These are phyloP conservation scores for Scolopax bukidnonensis DNA, from an alignment of 2,797 vertebrate genomes.

Conservation along the genomic window DNA sequence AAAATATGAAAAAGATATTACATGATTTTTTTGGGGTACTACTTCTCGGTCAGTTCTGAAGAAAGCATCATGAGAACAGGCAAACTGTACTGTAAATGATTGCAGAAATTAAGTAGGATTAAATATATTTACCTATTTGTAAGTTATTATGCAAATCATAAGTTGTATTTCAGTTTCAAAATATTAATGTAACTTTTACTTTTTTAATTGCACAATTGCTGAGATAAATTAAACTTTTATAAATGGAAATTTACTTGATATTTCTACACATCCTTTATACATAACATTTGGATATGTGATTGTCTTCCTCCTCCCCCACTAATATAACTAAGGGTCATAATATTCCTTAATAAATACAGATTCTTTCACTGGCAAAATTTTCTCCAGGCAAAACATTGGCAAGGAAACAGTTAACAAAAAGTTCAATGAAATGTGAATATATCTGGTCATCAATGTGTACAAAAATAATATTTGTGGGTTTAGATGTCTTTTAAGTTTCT, in stretches of 20 bases:
- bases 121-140: not conserved
- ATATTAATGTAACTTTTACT: not conserved
- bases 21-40: accelerated
- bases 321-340: not conserved
- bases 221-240: not conserved
- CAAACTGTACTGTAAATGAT: not conserved
- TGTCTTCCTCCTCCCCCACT: not conserved
- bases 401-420: conserved; percentile 69
- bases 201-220: not conserved
- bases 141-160: not conserved
- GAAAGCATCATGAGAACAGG: not conserved
- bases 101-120: not conserved
- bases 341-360: conserved; percentile 31
- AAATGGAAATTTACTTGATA: not conserved
- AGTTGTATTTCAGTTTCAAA: not conserved
- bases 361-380: conserved; percentile 38
- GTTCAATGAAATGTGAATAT: conserved; percentile 63
- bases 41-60: not conserved
- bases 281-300: not conserved
- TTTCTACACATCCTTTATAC: not conserved
- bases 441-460: conserved; percentile 53
- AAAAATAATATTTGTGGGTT: conserved; percentile 64
- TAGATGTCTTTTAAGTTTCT: conserved; percentile 62
- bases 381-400: conserved; percentile 60
- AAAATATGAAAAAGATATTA: not conserved